Percentiles rank a stretch among this genome's conserved stretches.
phyloP scores from a whole-genome alignment of 2,888 invertebrate genomes.

The Ecdyonurus torrentis region DNA sequence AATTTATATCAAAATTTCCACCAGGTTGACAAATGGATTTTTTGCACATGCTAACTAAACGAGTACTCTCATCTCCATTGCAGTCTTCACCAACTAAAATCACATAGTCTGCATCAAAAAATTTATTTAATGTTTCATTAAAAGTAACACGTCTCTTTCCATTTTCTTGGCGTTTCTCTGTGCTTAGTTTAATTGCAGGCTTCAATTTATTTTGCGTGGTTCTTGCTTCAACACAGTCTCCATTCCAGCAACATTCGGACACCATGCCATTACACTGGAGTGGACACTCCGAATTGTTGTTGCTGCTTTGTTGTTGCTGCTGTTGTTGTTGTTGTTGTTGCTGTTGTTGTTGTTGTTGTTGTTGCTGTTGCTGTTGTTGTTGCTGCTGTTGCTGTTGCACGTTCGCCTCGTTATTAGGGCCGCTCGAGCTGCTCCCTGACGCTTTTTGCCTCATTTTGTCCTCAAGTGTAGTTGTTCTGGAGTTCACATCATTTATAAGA shows the following conservation, averaged over 20 bases:
- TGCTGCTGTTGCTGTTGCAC: neutral
- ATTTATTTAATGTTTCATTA: slow-evolving; percentile 77
- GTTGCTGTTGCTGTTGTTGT: neutral
- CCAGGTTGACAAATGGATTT: neutral
- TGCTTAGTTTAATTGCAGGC: neutral
- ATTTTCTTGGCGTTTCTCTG: neutral
- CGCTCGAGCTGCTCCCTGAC: neutral
- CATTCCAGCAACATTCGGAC: neutral
- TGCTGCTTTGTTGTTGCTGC: neutral
- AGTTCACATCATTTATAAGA: neutral
- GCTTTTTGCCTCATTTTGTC: neutral
- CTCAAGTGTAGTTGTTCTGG: neutral
- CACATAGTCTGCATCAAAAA: slow-evolving; percentile 84
- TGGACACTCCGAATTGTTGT: neutral
- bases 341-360: neutral
- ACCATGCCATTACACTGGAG: neutral
- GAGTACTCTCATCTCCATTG: slow-evolving; percentile 46
- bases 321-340: neutral
- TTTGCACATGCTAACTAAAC: neutral
- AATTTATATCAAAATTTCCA: slow-evolving; percentile 18
- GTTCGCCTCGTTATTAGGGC: neutral
- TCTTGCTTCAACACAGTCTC: neutral
- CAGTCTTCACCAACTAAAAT: slow-evolving; percentile 80
- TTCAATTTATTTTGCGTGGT: neutral
- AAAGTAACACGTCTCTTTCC: slow-evolving; percentile 65